A percentile compares a stretch with the other conserved stretches of the same genome.
Conservation (phyloP, 2,113 vertebrate genomes). For the Cnemophilus loriae region DNA sequence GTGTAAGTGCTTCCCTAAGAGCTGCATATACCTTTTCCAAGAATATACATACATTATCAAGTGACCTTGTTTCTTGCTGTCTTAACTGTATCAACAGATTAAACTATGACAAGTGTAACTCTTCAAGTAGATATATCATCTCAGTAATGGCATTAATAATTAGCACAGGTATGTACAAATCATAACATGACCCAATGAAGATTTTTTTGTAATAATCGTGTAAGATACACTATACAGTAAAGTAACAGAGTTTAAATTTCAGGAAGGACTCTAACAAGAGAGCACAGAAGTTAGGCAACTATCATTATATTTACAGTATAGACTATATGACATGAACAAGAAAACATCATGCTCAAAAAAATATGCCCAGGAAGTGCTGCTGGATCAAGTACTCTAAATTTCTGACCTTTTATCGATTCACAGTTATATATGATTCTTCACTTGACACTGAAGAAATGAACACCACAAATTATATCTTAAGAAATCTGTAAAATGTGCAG, state of each 20-base stretch:
- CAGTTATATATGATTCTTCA: rapidly evolving
- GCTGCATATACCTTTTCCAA: neutral
- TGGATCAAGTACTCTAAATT: neutral
- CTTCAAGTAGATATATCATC: neutral
- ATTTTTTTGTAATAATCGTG: neutral
- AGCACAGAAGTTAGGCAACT: neutral
- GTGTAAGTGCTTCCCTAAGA: neutral
- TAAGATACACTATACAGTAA: neutral
- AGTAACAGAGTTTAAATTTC: neutral
- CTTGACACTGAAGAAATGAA: neutral
- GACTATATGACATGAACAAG: neutral
- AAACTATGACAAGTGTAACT: neutral
- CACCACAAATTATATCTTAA: neutral
- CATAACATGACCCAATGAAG: neutral
- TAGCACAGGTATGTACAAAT: neutral
- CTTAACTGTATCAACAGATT: neutral
- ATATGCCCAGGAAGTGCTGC: neutral
- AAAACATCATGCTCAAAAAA: neutral
- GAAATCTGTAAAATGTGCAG: neutral
- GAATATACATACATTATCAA: neutral
- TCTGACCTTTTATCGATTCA: neutral
- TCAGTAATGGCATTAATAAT: neutral
- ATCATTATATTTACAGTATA: neutral
- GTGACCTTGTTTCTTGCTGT: neutral
- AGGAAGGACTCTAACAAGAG: neutral